Evolutionary conservation across 2,888 invertebrate genomes (phyloP).

Genomic region (Noctua janthina): DNA sequence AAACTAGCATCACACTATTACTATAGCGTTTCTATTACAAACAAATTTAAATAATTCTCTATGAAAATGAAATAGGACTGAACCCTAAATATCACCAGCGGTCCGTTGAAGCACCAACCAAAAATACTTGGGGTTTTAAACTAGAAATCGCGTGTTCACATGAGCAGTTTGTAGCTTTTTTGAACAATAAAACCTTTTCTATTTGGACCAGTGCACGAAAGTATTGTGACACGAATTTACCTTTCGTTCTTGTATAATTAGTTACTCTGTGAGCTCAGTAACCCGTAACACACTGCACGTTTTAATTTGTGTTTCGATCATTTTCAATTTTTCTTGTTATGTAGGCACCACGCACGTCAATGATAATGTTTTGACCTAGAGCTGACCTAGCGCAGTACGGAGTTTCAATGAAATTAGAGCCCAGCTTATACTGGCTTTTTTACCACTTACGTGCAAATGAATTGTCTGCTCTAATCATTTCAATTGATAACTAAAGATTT

Average conservation of each 20-base stretch:
- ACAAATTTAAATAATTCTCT: background rate
- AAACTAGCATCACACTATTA: background rate
- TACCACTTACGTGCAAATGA: background rate
- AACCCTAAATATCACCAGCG: conserved; percentile 9
- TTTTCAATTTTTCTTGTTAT: background rate
- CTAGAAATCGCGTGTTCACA: conserved; percentile 57
- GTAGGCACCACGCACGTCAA: background rate
- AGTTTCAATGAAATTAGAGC: background rate
- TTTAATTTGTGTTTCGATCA: background rate
- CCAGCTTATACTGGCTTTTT: background rate
- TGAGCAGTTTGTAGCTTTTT: conserved; percentile 45
- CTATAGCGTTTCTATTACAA: background rate
- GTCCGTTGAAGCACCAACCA: conserved; percentile 28
- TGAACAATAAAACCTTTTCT: conserved; percentile 54
- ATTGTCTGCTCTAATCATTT: background rate
- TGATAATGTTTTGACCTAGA: background rate
- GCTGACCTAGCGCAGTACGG: background rate
- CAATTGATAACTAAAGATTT: background rate
- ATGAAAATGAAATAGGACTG: background rate
- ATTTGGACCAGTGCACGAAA: conserved; percentile 52
- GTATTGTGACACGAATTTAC: conserved; percentile 46
- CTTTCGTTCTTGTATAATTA: conserved; percentile 17
- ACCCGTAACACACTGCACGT: background rate
- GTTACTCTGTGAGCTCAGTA: background rate
- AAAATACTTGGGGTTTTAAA: conserved; percentile 46